Percentiles rank a stretch among this genome's conserved stretches.
phyloP scores from a whole-genome alignment of 2,888 invertebrate genomes.

The Noctua janthe region DNA sequence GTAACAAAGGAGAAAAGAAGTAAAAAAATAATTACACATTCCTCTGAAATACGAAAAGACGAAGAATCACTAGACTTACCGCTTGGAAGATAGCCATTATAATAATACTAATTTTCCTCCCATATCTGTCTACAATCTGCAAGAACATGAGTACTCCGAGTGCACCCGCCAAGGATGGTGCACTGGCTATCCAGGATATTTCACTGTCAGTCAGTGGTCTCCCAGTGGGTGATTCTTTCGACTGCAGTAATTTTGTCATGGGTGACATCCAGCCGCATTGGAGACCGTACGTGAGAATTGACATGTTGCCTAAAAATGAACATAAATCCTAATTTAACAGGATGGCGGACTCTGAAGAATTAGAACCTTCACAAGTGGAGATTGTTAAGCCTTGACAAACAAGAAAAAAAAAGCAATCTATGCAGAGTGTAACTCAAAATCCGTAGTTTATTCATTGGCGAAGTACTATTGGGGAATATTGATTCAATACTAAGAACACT shows the following conservation, averaged over 20 bases:
- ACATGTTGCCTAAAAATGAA: constrained; percentile 77
- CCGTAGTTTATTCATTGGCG: neutral
- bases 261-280: constrained; percentile 87
- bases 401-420: neutral
- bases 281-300: constrained; percentile 82
- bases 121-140: constrained; percentile 80
- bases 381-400: neutral
- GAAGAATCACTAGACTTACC: constrained; percentile 72
- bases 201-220: constrained; percentile 77
- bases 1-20: neutral
- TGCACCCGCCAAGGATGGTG: constrained; percentile 82
- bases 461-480: too few species aligned
- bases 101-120: constrained; percentile 83
- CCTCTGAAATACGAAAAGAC: neutral
- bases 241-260: constrained; percentile 79
- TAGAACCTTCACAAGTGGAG: neutral
- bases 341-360: neutral
- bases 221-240: constrained; percentile 77
- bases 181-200: constrained; percentile 85
- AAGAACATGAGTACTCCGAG: constrained; percentile 81
- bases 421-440: neutral
- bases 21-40: neutral
- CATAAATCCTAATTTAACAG: neutral
- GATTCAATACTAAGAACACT: too few species aligned
- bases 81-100: constrained; percentile 84